Conservation (phyloP, 2,113 vertebrate genomes). For the Aspiorhynchus laticeps region DNA sequence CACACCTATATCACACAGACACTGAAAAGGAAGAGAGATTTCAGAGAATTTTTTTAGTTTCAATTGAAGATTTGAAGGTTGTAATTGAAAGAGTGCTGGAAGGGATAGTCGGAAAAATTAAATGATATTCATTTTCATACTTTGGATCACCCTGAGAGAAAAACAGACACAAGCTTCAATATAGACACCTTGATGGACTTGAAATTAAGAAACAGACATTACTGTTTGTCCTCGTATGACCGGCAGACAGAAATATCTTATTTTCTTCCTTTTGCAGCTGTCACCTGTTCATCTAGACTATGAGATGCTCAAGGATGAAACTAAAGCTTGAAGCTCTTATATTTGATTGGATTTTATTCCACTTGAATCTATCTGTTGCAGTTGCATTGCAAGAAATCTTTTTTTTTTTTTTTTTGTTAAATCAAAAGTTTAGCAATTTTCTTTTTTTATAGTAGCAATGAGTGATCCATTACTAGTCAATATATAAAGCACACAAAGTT, state of each 20-base stretch:
- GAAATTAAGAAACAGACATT: neutral
- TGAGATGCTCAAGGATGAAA: neutral
- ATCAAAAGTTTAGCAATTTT: too few species aligned
- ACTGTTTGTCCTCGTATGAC: neutral
- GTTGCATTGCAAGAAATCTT: neutral
- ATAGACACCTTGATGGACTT: slow-evolving; percentile 54
- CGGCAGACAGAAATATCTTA: neutral
- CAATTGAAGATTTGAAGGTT: slow-evolving; percentile 64
- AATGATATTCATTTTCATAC: slow-evolving; percentile 64
- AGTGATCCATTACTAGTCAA: neutral
- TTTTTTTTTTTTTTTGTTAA: too few species aligned
- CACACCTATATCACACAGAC: slow-evolving; percentile 51
- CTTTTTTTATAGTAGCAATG: neutral
- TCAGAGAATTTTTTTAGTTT: slow-evolving; percentile 53
- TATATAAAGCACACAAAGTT: neutral
- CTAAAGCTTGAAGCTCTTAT: neutral
- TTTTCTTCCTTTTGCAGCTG: neutral
- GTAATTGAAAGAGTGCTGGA: slow-evolving; percentile 66
- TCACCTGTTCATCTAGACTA: neutral
- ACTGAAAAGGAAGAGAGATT: slow-evolving; percentile 47
- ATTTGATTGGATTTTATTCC: neutral
- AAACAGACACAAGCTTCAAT: slow-evolving; percentile 44
- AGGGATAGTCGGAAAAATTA: slow-evolving; percentile 61
- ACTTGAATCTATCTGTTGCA: neutral
- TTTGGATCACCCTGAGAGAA: slow-evolving; percentile 60